Conservation (phyloP, 2,113 vertebrate genomes). For the Cryptomyrus ogoouensis region DNA sequence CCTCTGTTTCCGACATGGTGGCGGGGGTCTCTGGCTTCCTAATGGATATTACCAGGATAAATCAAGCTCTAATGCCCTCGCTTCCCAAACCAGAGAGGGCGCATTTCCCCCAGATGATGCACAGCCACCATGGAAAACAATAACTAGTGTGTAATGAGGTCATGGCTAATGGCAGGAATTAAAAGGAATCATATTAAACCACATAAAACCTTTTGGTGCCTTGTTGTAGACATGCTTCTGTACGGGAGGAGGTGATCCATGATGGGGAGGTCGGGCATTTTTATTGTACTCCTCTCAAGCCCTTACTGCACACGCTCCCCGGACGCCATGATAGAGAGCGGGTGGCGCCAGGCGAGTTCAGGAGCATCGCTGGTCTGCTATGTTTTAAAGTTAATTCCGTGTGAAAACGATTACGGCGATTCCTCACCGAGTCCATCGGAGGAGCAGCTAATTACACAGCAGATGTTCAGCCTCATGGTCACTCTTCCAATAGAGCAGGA, state of each 20-base stretch:
- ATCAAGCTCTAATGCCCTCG: constrained; percentile 51
- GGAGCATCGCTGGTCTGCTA: neutral
- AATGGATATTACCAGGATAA: constrained; percentile 59
- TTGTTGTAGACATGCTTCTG: neutral
- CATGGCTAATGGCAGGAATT: neutral
- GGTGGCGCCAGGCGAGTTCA: neutral
- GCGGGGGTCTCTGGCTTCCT: constrained; percentile 39
- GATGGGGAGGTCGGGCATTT: neutral
- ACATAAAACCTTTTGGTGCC: neutral
- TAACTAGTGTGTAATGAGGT: neutral
- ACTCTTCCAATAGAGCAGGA: constrained; percentile 7
- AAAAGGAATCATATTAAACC: constrained; percentile 6
- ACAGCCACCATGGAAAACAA: neutral
- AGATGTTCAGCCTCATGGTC: constrained; percentile 19
- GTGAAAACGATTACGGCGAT: neutral
- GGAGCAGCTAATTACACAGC: constrained; percentile 15
- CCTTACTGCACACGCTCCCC: neutral
- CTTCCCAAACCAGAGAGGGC: neutral
- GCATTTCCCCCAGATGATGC: neutral
- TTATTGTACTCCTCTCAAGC: neutral
- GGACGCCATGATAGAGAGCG: neutral
- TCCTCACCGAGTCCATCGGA: neutral
- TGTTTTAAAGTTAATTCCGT: neutral
- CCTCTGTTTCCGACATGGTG: constrained; percentile 52
- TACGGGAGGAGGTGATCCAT: neutral